phyloP scores from a whole-genome alignment of 2,888 invertebrate species.

The Temnothorax rugatulus region DNA sequence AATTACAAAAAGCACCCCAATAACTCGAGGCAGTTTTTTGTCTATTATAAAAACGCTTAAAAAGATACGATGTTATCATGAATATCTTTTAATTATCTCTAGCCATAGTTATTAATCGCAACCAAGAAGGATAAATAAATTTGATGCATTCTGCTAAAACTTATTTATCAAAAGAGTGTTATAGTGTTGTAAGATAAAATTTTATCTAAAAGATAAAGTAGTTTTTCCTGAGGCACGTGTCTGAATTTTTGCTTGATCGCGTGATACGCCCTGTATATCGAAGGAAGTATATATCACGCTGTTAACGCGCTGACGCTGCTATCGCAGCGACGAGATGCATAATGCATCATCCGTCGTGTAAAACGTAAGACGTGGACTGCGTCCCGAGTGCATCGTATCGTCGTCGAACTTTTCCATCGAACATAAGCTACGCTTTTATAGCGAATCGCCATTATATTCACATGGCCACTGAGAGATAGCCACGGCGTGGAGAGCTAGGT shows the following conservation, averaged over 20 bases:
- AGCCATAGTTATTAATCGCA: background rate
- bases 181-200: background rate
- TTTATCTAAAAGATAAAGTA: background rate
- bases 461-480: constrained; percentile 31
- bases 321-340: constrained; percentile 30
- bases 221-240: background rate
- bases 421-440: constrained; percentile 45
- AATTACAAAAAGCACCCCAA: background rate
- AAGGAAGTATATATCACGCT: background rate
- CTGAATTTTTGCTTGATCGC: background rate
- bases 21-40: no score
- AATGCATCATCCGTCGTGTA: constrained; percentile 32
- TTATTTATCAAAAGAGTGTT: background rate
- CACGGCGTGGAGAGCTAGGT: constrained; percentile 52
- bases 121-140: background rate
- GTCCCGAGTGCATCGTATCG: constrained; percentile 53
- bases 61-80: background rate
- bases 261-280: background rate
- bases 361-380: constrained; percentile 17
- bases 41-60: background rate
- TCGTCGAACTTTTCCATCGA: constrained; percentile 57
- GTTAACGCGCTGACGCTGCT: constrained; percentile 23
- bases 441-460: constrained; percentile 58
- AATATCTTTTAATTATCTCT: background rate
- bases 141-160: background rate